Evolutionary conservation across 2,888 invertebrate genomes (phyloP), one percentile per base, ranked within the genome.

Genomic region (Epirrita christyi): DNA sequence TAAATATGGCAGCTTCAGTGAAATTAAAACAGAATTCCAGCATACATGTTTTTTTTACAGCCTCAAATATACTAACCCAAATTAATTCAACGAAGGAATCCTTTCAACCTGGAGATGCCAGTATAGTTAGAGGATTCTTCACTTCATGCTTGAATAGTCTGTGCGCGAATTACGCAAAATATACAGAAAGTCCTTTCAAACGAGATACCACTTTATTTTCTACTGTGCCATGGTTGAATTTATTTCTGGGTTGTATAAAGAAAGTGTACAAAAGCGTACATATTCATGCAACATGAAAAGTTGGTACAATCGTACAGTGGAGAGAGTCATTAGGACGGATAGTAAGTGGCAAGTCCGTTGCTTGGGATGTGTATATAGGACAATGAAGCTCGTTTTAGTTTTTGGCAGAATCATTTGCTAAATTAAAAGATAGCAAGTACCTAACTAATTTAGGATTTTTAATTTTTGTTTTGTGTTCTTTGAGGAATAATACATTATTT

Each of bases 141-240:
- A 63, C 67, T 66, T 66, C 70, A 66, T 70, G 78, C 75, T 71
- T 80, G 80, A 85, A 86, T 83, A 68, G 78, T 55, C 61, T 72
- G 72, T 71, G 75, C 72, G 75, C 74, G 82, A 83, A 80, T 79
- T 81, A 81, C 76, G 76, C 74, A 70, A 78, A 80, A 81, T 62
- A 71, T 74, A 76, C 70, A 74, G 73, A 73, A 71, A 76, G 21
- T 44, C 6, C 9, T 11, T 27, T 10, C 21, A 44, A 14, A 13
- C 7, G 15, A 49, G 41, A 47, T 29, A 21, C 13, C 0, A 8
- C 46, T 13, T 9, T 43, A 28, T 32, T 14, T 21, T 28, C 0
- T 7, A 37, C 28, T 32, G 9, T 10, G 0, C 10, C 45, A 55
- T 6, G 44, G 43, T 46, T 51, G 40, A 32, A n/a, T 50, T 45